Percentiles rank a stretch among this genome's conserved stretches.
These are phyloP conservation scores for Epizoanthus stellaris DNA, from an alignment of 92 coral and sea anemone genomes.

Conservation along the genomic window DNA sequence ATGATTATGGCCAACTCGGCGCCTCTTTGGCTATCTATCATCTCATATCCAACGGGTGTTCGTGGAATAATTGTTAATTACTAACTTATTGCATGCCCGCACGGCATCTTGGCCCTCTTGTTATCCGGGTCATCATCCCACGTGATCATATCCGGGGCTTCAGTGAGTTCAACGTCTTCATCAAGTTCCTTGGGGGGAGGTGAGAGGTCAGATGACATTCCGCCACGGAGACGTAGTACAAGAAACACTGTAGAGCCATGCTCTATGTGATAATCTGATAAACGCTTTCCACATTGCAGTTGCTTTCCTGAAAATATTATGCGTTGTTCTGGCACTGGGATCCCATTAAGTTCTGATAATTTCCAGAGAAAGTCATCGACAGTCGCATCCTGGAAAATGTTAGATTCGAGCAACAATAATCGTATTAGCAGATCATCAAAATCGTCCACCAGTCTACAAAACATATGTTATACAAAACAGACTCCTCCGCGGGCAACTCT, in stretches of 20 bases:
- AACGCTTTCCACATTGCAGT: conserved; percentile 58
- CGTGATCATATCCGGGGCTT: conserved; percentile 94
- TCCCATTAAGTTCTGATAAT: conserved; percentile 52
- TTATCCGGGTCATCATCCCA: conserved; percentile 93
- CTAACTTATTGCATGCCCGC: conserved; percentile 93
- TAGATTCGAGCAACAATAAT: background rate
- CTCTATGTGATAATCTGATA: conserved; percentile 69
- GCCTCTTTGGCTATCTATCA: no score
- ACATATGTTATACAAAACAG: no score
- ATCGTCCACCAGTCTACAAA: no score
- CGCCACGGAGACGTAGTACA: conserved; percentile 71
- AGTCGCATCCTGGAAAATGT: conserved; percentile 70
- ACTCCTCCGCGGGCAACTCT: background rate
- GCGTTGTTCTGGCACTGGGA: conserved; percentile 62
- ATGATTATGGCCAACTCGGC: no score
- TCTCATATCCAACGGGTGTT: no score
- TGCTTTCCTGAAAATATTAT: conserved; percentile 60
- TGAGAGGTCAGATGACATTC: conserved; percentile 52
- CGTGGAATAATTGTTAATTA: background rate
- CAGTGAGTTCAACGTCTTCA: conserved; percentile 76
- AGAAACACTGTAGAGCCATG: conserved; percentile 61
- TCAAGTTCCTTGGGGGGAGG: conserved; percentile 72
- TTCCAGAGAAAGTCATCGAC: conserved; percentile 66
- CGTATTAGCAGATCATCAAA: background rate
- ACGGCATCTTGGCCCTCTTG: conserved; percentile 93